Conservation (phyloP, 2,113 vertebrate genomes). For the Hippocampus comes region DNA sequence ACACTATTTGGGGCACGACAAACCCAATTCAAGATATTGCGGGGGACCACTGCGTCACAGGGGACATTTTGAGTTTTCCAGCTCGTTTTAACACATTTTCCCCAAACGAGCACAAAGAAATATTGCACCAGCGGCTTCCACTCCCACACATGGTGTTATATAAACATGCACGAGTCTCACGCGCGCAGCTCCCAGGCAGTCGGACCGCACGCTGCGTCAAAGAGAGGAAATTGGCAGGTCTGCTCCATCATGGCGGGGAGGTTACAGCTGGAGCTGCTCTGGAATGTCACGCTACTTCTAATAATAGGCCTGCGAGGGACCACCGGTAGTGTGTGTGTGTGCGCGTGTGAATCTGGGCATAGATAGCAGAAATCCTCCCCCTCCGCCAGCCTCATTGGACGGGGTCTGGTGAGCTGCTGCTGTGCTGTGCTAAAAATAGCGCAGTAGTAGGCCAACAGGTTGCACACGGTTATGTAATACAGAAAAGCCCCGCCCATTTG, state of each 20-base stretch:
- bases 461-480: neutral
- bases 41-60: no score
- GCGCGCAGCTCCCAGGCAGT: conserved; percentile 55
- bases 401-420: neutral
- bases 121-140: conserved; percentile 26
- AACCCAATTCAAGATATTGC: neutral
- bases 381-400: neutral
- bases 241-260: conserved; percentile 29
- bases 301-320: conserved; percentile 68
- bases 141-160: conserved; percentile 43
- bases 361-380: conserved; percentile 9
- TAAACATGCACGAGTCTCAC: conserved; percentile 57
- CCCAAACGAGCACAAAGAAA: conserved; percentile 12
- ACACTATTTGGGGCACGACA: neutral
- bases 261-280: conserved; percentile 61
- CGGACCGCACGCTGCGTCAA: conserved; percentile 49
- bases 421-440: conserved; percentile 61
- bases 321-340: conserved; percentile 7
- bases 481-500: neutral
- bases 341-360: conserved; percentile 22
- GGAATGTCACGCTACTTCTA: conserved; percentile 77
- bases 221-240: conserved; percentile 21
- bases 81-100: conserved; percentile 18
- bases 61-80: conserved; percentile 35
- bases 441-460: conserved; percentile 41